Evolutionary conservation across 1,140 invertebrate species (phyloP).

Genomic region (Pantala flavescens): DNA sequence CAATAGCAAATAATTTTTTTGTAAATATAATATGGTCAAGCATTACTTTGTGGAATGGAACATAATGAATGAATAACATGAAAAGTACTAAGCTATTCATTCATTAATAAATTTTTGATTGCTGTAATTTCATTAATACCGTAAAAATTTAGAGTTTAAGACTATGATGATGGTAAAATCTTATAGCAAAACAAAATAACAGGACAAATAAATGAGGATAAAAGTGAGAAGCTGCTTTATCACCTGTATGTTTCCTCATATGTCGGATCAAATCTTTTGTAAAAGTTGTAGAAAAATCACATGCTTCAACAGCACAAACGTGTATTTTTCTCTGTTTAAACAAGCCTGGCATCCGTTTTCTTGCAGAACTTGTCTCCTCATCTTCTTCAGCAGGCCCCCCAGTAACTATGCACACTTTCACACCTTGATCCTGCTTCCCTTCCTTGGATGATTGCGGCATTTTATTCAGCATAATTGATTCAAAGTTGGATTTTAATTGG

Average conservation of each 20-base stretch:
- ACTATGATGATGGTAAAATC: too few relatives aligned
- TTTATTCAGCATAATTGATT: background rate
- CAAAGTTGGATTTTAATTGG: background rate
- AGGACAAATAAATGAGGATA: too few relatives aligned
- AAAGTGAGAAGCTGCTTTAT: background rate
- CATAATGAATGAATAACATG: too few relatives aligned
- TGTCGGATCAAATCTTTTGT: conserved; percentile 31
- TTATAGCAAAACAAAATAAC: too few relatives aligned
- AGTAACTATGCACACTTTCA: background rate
- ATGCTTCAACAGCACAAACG: conserved; percentile 25
- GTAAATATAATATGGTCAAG: too few relatives aligned
- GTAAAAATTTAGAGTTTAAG: too few relatives aligned
- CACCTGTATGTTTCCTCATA: conserved; percentile 31
- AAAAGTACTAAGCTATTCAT: too few relatives aligned
- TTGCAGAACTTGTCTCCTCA: background rate
- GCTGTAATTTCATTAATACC: too few relatives aligned
- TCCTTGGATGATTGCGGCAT: background rate
- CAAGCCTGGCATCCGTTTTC: background rate
- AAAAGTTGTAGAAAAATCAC: conserved; percentile 28
- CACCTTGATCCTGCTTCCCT: background rate
- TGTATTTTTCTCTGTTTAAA: conserved; percentile 21
- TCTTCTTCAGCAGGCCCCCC: background rate
- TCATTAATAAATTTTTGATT: too few relatives aligned
- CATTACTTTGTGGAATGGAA: too few relatives aligned
- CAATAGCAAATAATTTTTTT: too few relatives aligned